Base-by-base conservation (phyloP, 2,113 vertebrate species). In the Bungarus multicinctus region DNA sequence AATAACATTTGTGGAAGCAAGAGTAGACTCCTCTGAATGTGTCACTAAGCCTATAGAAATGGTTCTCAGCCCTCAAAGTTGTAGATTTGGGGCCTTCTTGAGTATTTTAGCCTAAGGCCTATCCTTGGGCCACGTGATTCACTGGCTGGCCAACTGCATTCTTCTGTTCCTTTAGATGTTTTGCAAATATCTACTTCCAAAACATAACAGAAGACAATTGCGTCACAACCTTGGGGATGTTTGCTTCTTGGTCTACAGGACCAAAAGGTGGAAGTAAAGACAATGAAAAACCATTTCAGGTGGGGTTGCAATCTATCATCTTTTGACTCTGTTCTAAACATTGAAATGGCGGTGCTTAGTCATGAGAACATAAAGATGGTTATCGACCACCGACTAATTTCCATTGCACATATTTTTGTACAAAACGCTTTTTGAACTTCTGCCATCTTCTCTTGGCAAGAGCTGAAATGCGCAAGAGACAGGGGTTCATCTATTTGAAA, bases 361-460 rank as follows among this genome's bases (percentile, higher is more conserved):
- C 97, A 97, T 95, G 87, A 95, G 94, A 97, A 97, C 95, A 95
- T 95, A 93, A 93, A 90, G 91, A 95, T 96, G 95, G 97, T 98
- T 98, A 98, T 98, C 98, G 97, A 57, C 95, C 93, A 94, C 90
- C 95, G 3, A 91, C 97, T 81, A 60, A 96, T 96, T 98, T 98
- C 97, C 97, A 98, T 94, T 87, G 95, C 18, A 89, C 96, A 96
- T 86, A 50, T 85, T 25, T 22, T 53, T 85, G 64, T 34, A 20
- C 27, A 96, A 97, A 88, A 23, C 7, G 20, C 16, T 50, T 96
- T 98, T 96, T 97, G 97, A 97, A 97, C 93, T 69, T 6, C 20
- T 97, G 98, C 98, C 98, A 98, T 97, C 98, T 98, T 98, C 98
- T 98, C 97, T 94, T 96, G 96, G 69, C 95, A 92, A 94, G 96